These are phyloP conservation scores for Pyrgus malvae DNA, from an alignment of 2,888 invertebrate species.

Conservation along the genomic window DNA sequence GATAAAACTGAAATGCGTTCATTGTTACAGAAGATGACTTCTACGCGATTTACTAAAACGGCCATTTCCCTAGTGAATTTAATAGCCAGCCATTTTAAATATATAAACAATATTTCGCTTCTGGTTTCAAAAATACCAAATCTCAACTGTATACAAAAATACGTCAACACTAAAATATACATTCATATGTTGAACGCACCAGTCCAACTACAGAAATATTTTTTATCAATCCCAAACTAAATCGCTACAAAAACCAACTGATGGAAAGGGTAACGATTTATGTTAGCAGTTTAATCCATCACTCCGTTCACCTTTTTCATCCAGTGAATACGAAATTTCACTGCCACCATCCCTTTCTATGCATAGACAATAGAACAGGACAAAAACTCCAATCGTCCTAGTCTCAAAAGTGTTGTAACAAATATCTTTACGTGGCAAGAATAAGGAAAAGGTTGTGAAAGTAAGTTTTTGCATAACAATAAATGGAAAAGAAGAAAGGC, in stretches of 20 bases:
- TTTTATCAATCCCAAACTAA: not conserved
- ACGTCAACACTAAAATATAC: too few relatives aligned
- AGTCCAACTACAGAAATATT: too few relatives aligned
- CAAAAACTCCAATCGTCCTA: constrained; percentile 3
- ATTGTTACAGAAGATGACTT: too few relatives aligned
- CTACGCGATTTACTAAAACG: too few relatives aligned
- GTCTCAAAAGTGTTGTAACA: constrained; percentile 14
- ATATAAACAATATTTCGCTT: too few relatives aligned
- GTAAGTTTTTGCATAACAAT: constrained; percentile 4
- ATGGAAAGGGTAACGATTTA: constrained; percentile 14
- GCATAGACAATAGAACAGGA: not conserved
- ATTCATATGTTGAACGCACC: too few relatives aligned
- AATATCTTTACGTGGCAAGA: constrained; percentile 15
- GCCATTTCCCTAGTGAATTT: too few relatives aligned
- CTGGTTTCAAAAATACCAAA: too few relatives aligned
- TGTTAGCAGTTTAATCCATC: constrained; percentile 14
- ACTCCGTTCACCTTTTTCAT: constrained; percentile 17
- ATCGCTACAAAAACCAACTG: not conserved
- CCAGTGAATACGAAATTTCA: constrained; percentile 22
- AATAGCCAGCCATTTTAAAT: too few relatives aligned
- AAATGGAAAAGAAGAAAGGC: not conserved
- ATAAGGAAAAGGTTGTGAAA: not conserved
- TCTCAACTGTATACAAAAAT: too few relatives aligned
- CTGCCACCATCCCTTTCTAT: not conserved
- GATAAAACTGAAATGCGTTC: too few relatives aligned